Evolutionary conservation across 2,888 invertebrate species (phyloP), one percentile per base, ranked within the genome.

Genomic region (Prosapia bicincta): DNA sequence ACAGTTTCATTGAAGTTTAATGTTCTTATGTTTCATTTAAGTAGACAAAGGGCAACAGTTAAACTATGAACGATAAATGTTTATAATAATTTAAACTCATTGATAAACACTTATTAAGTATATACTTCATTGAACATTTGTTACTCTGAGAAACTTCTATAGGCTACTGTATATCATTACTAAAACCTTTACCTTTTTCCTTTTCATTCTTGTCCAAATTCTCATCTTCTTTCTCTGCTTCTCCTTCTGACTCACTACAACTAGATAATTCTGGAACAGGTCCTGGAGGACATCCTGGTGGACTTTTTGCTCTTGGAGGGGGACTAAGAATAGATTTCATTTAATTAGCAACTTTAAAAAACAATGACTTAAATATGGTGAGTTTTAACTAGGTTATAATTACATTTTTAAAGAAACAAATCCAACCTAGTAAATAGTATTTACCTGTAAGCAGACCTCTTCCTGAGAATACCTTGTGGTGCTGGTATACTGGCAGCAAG

Each of bases 251-350:
- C 13, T 90, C 88, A 72, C 91, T 88, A 23, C 89, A 88, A 81
- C 92, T 89, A 79, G 90, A 90, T 32, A 93, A 86, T 83, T 93
- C 90, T 0, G 93, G 92, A 0, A 96, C 95, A 1, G 93, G 92
- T 0, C 93, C 95, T 0, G 94, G 93, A 0, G 97, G 97, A 7
- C 95, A 95, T 1, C 96, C 96, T 0, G 96, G 94, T 0, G 95
- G 92, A 80, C 92, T 93, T 82, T 88, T 88, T 71, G 88, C 86
- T 3, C 84, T 83, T 26, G 84, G 83, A 32, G 79, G 77, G 32
- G 75, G 74, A 38, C 74, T 78, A 9, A 1, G 69, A 70, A 72
- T 13, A 54, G 24, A 69, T 30, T 7, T 30, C 30, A 30, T 7
- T 7, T 30, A 9, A 15, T 74, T 26, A 13, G 26, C 23, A 13